Base-by-base conservation (phyloP, 30 jellyfish, hydroid and myxozoan species). In the Pelagia noctiluca region DNA sequence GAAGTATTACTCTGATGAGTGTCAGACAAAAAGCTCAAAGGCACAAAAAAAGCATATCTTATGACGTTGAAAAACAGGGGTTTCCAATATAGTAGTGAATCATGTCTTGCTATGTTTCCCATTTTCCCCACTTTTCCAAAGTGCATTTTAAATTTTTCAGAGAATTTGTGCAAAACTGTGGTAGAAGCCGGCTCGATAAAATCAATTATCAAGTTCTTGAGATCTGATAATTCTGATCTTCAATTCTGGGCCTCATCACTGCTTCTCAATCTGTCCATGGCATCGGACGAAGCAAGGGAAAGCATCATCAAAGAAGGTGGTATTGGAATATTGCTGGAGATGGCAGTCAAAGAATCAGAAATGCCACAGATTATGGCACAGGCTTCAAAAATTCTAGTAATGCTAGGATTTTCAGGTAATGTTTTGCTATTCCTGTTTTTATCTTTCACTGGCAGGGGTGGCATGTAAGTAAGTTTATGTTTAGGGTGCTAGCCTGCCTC, bases 221-320 rank as follows among this genome's bases (percentile, higher is more conserved):
- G 47, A 73, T 52, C 95, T 21, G 91, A 85, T 0, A 87, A 70
- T 52, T 73, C 82, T 1, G 91, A 80, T 10, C 72, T 92, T 35
- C 96, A 92, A 78, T 85, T 85, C 61, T 92, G 98, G 98, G 95
- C 98, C 57, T 86, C 98, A 23, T 86, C 96, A 25, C 50, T 85
- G 91, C 92, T 92, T 16, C 63, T 92, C 25, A 86, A 86, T 75
- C 89, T 91, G 32, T 71, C 98, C 2, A 84, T 91, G 97, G 36
- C 90, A 18, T 91, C 98, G 1, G 98, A 91, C 18, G 94, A 85
- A 12, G 93, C 90, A 4, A 71, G 90, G 35, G 89, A 79, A 1
- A 71, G 93, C 26, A 80, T 91, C 35, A 85, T 91, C n/a, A 86
- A 69, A 70, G 92, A 74, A 77, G 98, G 98, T 61, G 96, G 98